Evolutionary conservation across 2,113 vertebrate species (phyloP), one percentile per base, ranked within the genome.

Genomic region (Rhagologus leucostigma): DNA sequence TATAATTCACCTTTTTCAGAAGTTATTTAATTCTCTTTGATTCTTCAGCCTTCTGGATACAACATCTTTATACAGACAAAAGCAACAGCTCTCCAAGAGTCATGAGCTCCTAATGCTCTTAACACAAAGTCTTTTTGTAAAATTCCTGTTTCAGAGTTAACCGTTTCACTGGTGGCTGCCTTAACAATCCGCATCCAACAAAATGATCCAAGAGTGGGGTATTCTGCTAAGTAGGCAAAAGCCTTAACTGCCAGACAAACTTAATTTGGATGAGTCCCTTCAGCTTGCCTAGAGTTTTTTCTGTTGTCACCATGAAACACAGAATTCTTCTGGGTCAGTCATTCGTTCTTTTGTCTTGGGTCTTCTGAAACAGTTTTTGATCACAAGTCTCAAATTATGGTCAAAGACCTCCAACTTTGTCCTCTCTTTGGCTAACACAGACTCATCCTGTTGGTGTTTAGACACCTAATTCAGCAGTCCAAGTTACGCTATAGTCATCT

Each of bases 381-480:
- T 87, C 35, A 44, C 18, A 59, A 50, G 18, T 67, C 53, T 87
- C 52, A 84, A 82, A 78, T n/a, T 75, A 18, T 42, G 16, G 33
- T 32, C 30, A 81, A 73, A 82, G 30, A 29, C 13, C 0, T 0
- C 35, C 0, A 0, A 37, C 5, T 49, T 87, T 63, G 10, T 26
- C 46, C 24, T 84, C 33, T 67, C 7, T 89, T 79, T 71, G 69
- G 30, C 42, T 67, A 47, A 69, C 13, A 27, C 21, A 84, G 32
- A 19, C 47, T 86, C 13, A 18, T 76, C 49, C 53, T 73, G 15
- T 16, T 69, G 35, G 12, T 74, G 26, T 70, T 95, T 35, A 67
- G 33, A 60, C 14, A 32, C 7, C 6, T 29, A 62, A 64, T 57
- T 77, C 56, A 78, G 64, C 29, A 75, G 8, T 39, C 10, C 6